Base-by-base conservation (phyloP, 2,797 vertebrate species). In the Bovichtus diacanthus region DNA sequence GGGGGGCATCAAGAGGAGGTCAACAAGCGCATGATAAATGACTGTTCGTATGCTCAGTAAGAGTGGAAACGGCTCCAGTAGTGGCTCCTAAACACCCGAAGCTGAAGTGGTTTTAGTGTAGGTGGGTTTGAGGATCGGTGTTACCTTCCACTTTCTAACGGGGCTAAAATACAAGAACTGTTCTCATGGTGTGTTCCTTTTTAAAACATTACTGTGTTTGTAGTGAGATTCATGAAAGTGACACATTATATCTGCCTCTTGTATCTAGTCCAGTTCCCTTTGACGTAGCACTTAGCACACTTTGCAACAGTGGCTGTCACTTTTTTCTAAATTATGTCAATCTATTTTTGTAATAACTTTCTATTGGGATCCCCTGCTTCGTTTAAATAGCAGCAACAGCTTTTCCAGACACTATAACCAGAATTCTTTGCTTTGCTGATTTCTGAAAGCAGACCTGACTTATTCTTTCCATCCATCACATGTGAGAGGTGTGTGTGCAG, bases 1-100 rank as follows among this genome's bases (percentile, higher is more conserved):
- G 49, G 12, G 12, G 8, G 49, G 15, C n/a, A 43, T 60, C 19
- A 19, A 65, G 15, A 6, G 36, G 47, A 69, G 61, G 29, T 77
- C 62, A 74, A 44, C 2, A 2, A 63, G 74, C 38, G 54, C 23
- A 10, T 70, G 29, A 70, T 56, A 38, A 67, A 72, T 70, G 27
- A 50, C 7, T 41, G 4, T 25, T 61, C 47, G 18, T 47, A 43
- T 49, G 18, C 49, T 51, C 5, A 53, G 4, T 50, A 25, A 47
- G 21, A 72, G 55, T 9, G 72, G 41, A 72, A 64, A 59, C 12
- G 21, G 18, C 34, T 64, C 38, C 21, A n/a, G 19, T 51, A 18
- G 19, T 41, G 41, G 31, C 31, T 71, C 16, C 55, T 27, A 23
- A 36, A 39, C 25, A 60, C 27, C 19, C 21, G 13, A 9, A n/a